These are phyloP conservation scores for Staurois parvus DNA, from an alignment of 2,797 vertebrate genomes.

Conservation along the genomic window DNA sequence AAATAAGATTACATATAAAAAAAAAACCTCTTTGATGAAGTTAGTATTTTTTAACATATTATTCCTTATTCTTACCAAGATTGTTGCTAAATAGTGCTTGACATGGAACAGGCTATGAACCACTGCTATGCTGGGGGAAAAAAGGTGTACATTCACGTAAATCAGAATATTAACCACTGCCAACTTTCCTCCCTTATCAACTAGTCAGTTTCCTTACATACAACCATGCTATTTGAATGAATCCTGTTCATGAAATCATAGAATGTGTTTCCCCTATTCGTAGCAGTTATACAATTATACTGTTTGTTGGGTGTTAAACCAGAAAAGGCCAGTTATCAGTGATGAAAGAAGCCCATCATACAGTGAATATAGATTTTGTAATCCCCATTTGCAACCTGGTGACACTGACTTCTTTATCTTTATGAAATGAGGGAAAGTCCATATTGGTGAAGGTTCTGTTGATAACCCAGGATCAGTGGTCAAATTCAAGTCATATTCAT, in stretches of 20 bases:
- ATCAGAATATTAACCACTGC: no score
- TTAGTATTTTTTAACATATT: no score
- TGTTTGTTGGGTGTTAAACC: not conserved
- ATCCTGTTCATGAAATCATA: not conserved
- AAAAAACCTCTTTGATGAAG: no score
- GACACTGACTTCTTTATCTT: constrained; percentile 25
- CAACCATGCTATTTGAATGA: not conserved
- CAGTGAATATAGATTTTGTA: not conserved
- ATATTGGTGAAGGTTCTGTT: constrained; percentile 19
- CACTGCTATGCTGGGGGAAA: no score
- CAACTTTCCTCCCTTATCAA: no score
- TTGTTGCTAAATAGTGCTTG: no score
- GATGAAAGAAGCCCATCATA: not conserved
- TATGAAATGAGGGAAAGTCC: constrained; percentile 22
- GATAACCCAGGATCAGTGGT: constrained; percentile 45
- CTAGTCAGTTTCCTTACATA: no score
- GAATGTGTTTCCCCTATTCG: not conserved
- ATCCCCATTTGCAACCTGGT: constrained; percentile 26
- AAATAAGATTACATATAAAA: no score
- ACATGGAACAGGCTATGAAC: no score
- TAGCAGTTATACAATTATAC: not conserved
- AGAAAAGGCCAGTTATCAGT: not conserved
- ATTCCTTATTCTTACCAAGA: no score
- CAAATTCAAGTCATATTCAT: constrained; percentile 48
- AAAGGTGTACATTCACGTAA: no score